Evolutionary conservation across 92 coral and sea anemone genomes (phyloP), one percentile per base, ranked within the genome.

Genomic region (Phenganax marumi): DNA sequence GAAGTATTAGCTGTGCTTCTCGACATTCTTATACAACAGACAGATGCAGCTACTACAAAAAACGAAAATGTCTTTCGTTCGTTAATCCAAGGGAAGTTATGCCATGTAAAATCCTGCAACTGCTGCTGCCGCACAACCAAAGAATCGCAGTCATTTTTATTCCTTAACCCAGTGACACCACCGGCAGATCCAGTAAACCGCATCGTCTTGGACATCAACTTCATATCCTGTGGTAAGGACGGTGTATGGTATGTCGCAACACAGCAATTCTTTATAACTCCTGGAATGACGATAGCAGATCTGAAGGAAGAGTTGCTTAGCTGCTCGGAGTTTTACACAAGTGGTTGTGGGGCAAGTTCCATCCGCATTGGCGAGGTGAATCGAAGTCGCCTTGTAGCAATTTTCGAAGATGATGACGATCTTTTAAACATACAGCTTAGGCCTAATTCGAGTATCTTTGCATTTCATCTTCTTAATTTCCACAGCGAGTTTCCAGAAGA

Each of bases 81-180:
- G 8, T 52, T 78, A 11, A 14, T 78, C 73, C 58, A 78, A 18
- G 83, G 83, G n/a, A 63, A 78, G 19, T 78, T 78, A 14, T 61
- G 83, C 61, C 83, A 78, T 24, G 12, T 66, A 6, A 63, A 12
- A 63, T n/a, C 66, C n/a, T 78, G 83, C 47, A 72, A 78, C 0
- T 18, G 53, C 18, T 78, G 83, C 60, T 33, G 23, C 10, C 18
- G 60, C 7, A 23, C 46, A 18, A 57, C 66, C 6, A 78, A 51
- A 12, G 83, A 78, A n/a, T 48, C 50, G 43, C 17, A 78, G 25
- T 46, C 83, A 63, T 78, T 78, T 60, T 39, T 63, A 22, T 78
- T 78, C 47, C 73, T 78, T 10, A 63, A 78, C 49, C 83, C 83
- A n/a, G 21, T 43, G 13, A 17, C 73, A 9, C 54, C 72, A 18